phyloP scores from a whole-genome alignment of 2,888 invertebrate genomes.

The Pachycephus smyrnensis region DNA sequence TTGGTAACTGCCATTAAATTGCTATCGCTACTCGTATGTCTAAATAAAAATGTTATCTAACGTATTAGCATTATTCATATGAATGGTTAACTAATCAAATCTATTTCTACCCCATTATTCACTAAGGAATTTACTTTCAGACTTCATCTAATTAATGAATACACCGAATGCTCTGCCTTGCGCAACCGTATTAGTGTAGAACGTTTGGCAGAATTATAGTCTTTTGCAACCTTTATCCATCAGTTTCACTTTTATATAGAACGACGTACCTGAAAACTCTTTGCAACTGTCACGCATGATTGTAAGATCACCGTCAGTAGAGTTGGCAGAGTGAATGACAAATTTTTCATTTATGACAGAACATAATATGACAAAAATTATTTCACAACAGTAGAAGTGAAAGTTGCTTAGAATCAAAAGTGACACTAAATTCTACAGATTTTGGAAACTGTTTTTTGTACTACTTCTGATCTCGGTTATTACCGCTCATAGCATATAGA shows the following conservation, averaged over 20 bases:
- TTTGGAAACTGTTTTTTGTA: not conserved
- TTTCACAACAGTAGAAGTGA: not conserved
- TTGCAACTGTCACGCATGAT: not conserved
- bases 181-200: not conserved
- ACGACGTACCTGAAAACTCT: not conserved
- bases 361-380: not conserved
- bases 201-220: not conserved
- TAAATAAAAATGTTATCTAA: no score
- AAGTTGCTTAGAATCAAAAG: not conserved
- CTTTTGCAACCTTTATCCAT: not conserved
- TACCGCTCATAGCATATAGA: not conserved
- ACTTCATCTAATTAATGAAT: not conserved
- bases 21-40: no score
- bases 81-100: not conserved
- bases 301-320: not conserved
- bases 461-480: not conserved
- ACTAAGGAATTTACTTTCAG: not conserved
- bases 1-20: no score
- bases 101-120: not conserved
- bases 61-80: not conserved
- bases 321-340: not conserved
- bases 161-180: not conserved
- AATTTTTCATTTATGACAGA: not conserved
- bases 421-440: not conserved
- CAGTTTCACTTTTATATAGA: not conserved